Evolutionary conservation across 2,888 invertebrate genomes (phyloP).

Genomic region (Eutolmus rufibarbis): DNA sequence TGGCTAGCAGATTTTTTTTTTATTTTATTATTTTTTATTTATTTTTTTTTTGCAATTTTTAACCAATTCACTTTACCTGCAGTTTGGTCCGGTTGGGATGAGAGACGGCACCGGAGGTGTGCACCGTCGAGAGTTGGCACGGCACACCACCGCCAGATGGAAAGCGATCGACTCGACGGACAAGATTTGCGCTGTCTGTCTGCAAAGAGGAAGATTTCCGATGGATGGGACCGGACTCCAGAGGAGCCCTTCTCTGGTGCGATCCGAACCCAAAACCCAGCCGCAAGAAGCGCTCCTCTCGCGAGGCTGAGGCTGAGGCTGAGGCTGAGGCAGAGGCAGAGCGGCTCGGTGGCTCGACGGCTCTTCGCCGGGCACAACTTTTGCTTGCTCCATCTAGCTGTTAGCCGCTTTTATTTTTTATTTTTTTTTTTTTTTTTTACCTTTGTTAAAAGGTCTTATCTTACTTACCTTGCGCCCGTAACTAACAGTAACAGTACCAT

Average conservation of each 20-base stretch:
- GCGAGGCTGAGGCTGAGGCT: no score
- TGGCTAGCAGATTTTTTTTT: background rate
- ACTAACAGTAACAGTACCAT: conserved; percentile 40
- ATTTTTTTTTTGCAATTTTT: background rate
- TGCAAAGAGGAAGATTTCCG: background rate
- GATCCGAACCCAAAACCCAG: background rate
- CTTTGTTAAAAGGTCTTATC: conserved; percentile 38
- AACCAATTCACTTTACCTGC: background rate
- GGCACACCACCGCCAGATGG: background rate
- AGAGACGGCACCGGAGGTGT: background rate
- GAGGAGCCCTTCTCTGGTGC: background rate
- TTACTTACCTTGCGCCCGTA: conserved; percentile 40
- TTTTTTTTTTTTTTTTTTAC: background rate
- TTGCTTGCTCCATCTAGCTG: conserved; percentile 1
- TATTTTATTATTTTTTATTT: no score
- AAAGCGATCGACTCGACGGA: background rate
- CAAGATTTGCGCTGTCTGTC: background rate
- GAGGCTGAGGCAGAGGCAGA: no score
- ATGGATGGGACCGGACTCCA: background rate
- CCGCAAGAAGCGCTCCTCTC: background rate
- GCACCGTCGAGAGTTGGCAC: background rate
- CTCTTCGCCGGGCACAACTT: background rate
- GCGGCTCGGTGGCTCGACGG: no score
- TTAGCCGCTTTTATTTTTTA: background rate
- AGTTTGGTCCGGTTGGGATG: background rate